Evolutionary conservation across 2,797 vertebrate species (phyloP), one percentile per base, ranked within the genome.

Genomic region (Tinamus major): DNA sequence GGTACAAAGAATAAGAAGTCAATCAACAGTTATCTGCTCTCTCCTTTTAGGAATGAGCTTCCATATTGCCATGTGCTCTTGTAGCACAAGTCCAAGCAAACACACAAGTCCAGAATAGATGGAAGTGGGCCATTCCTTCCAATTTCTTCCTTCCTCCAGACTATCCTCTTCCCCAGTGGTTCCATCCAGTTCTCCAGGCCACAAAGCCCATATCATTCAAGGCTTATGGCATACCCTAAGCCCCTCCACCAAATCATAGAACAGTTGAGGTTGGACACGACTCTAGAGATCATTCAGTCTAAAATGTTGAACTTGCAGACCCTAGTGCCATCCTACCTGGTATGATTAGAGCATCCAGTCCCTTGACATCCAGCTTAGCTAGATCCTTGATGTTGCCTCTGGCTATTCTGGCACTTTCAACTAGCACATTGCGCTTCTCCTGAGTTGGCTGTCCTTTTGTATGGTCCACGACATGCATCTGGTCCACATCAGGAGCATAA

Each of bases 401-500:
- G 95, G 98, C 98, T 12, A 99, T 99, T 27, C 99, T 98, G 53
- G 98, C 98, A 3, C 99, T 99, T 90, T 99, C 99, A 76, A 98
- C 97, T 18, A 99, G 95, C 61, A 98, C 96, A 3, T 98, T 99
- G 67, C 98, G 98, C 74, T 97, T 98, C 93, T 98, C 98, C 6
- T 93, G 81, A 0, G 96, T 97, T 1, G 98, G 98, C 85, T 98
- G 97, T n/a, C 98, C 98, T 44, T 98, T 98, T 15, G 97, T 93
- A 2, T 99, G 99, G 79, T 99, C 98, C 33, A 99, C 98, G 53
- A 99, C 98, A 4, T 99, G 98, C 98, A 98, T 98, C 97, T 99
- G 98, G 51, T 98, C 97, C 19, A 93, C 78, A 70, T 98, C 88
- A 1, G 98, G 98, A 69, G 99, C 98, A 96, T 98, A 99, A 96